Evolutionary conservation across 2,888 invertebrate genomes (phyloP), one percentile per base, ranked within the genome.

Genomic region (Autographa pulchrina): DNA sequence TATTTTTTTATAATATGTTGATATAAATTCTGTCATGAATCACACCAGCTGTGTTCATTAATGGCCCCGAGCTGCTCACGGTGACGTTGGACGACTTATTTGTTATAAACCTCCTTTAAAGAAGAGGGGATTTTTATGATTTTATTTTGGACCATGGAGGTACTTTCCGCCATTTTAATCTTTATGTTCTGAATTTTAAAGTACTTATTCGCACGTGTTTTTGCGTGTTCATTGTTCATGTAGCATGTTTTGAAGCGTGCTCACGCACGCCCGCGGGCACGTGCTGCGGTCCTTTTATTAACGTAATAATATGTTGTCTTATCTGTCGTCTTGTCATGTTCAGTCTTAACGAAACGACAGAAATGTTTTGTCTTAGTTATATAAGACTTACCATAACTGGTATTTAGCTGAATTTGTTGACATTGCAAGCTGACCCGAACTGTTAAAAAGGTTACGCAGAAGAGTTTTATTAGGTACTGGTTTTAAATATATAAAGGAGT

Each of bases 21-120:
- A 65, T 76, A 80, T 77, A 77, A 70, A 70, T 79, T 85, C 82
- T 76, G 81, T 84, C 81, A 85, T 90, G 91, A 89, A 92, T 89
- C 90, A 92, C 93, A 90, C 93, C 94, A 94, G 92, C 92, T 93
- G 94, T 94, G 94, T 94, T 94, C 94, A 92, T 86, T 77, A 82
- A 78, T 75, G 82, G 69, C 70, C 80, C 64, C 32, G 66, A 70
- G 81, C n/a, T 48, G 7, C 43, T 43, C 54, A 31, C 59, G 25
- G 61, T 58, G 9, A 65, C 31, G 16, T 48, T 16, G 4, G 48
- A 48, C n/a, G 48, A 48, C n/a, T n/a, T 48, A 48, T 16, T 5
- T 48, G 48, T 7, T 48, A n/a, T 43, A 5, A 16, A n/a, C 7
- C 48, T n/a, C n/a, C n/a, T 48, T 48, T 6, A 48, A 48, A n/a